phyloP scores from a whole-genome alignment of 2,113 vertebrate genomes.

The Pelecanoides urinatrix region DNA sequence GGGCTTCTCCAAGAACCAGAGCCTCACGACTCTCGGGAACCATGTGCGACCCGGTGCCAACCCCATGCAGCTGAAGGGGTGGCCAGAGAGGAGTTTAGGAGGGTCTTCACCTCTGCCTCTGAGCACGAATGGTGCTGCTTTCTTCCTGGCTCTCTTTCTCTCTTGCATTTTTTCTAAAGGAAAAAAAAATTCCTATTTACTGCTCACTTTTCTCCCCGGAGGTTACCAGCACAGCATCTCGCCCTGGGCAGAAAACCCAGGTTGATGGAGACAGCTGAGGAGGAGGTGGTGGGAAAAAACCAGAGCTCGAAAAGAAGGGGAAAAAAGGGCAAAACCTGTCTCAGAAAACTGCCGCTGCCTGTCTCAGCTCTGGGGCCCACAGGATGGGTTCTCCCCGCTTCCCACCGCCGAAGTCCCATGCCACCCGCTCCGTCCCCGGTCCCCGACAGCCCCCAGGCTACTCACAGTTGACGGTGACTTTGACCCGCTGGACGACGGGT shows the following conservation, averaged over 20 bases:
- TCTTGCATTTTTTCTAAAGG: not conserved
- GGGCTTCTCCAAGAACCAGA: not conserved
- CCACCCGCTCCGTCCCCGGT: rapidly evolving
- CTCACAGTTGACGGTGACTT: conserved; percentile 97
- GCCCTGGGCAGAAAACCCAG: conserved; percentile 19
- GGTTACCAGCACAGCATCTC: conserved; percentile 35
- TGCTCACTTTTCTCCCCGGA: conserved; percentile 38
- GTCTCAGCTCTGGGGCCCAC: rapidly evolving
- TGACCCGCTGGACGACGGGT: conserved; percentile 84
- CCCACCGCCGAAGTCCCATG: rapidly evolving
- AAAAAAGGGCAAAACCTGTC: not conserved
- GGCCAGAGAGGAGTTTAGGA: not conserved
- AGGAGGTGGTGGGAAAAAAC: not conserved
- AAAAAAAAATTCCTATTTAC: not conserved
- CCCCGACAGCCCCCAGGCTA: not conserved
- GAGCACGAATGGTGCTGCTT: not conserved
- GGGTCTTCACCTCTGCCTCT: not conserved
- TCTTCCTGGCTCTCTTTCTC: not conserved
- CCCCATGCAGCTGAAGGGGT: not conserved
- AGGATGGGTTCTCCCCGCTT: rapidly evolving
- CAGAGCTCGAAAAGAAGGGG: not conserved
- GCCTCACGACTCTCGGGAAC: rapidly evolving
- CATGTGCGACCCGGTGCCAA: rapidly evolving
- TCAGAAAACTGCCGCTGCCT: not conserved
- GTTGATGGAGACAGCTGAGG: conserved; percentile 16